Conservation (phyloP, 2,113 vertebrate species). For the Tichodroma muraria region DNA sequence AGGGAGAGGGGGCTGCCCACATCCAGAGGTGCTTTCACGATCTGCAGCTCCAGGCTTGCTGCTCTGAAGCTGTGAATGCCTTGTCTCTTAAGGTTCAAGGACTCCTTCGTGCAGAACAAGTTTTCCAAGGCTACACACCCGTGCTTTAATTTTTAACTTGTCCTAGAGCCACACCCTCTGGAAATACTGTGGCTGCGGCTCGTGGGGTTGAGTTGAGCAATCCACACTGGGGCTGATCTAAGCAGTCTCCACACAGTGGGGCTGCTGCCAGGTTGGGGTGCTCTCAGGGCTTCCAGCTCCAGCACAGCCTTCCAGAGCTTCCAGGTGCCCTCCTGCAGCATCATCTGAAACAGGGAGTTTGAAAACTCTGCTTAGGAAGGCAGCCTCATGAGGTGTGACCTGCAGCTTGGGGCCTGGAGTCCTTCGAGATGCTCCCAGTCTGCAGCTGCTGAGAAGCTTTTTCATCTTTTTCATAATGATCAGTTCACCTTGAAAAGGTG, state of each 20-base stretch:
- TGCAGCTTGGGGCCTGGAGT: neutral
- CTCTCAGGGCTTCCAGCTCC: neutral
- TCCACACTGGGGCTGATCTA: neutral
- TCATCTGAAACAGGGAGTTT: neutral
- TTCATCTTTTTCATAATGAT: neutral
- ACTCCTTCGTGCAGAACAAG: neutral
- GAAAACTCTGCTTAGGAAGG: neutral
- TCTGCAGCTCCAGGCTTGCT: neutral
- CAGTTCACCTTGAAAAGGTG: neutral
- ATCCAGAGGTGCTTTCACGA: neutral
- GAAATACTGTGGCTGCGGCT: neutral
- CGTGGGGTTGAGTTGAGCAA: neutral
- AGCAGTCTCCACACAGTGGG: neutral
- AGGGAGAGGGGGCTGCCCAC: neutral
- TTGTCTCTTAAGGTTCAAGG: neutral
- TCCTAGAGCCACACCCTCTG: neutral
- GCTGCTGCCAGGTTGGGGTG: neutral
- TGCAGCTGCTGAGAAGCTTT: neutral
- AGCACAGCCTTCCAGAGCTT: neutral
- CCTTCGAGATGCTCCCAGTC: neutral
- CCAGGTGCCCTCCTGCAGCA: neutral
- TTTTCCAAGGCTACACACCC: neutral
- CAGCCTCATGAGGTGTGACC: rapidly evolving
- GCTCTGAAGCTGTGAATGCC: neutral
- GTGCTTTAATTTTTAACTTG: neutral